A percentile compares a stretch with the other conserved stretches of the same genome.
Evolutionary conservation across 2,888 invertebrate genomes (phyloP).

Genomic region (Eristalis pertinax): DNA sequence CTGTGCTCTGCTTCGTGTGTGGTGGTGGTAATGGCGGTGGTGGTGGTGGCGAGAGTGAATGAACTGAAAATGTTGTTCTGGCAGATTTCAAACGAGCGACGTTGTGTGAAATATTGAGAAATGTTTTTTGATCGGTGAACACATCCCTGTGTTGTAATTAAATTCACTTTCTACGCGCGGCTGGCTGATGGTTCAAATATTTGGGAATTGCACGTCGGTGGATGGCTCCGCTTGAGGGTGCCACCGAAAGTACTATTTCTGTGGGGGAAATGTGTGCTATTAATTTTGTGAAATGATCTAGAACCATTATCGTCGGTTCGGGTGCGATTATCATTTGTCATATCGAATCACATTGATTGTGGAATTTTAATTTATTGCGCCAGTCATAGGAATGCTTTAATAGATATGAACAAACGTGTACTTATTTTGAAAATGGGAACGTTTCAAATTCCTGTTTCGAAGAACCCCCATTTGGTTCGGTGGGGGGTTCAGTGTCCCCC

Average conservation of each 20-base stretch:
- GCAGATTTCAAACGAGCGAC: constrained; percentile 31
- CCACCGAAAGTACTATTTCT: not conserved
- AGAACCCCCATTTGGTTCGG: no score
- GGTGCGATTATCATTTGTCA: not conserved
- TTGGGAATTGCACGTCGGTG: not conserved
- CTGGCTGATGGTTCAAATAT: not conserved
- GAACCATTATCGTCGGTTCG: not conserved
- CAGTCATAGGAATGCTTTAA: not conserved
- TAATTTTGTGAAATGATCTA: not conserved
- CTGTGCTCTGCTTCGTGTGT: constrained; percentile 18
- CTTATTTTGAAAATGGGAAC: not conserved
- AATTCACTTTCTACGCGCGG: not conserved
- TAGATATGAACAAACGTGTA: not conserved
- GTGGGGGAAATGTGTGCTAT: not conserved
- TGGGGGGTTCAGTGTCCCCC: no score
- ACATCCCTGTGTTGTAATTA: constrained; percentile 11
- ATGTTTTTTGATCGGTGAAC: constrained; percentile 20
- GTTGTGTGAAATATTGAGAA: constrained; percentile 30
- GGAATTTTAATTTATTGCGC: not conserved
- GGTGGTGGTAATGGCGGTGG: constrained; percentile 31
- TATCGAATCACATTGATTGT: not conserved
- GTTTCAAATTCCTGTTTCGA: no score
- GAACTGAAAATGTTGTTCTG: constrained; percentile 49
- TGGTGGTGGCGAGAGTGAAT: constrained; percentile 34
- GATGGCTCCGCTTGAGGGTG: not conserved